Conservation (phyloP, 2,113 vertebrate genomes). For the Columba livia region DNA sequence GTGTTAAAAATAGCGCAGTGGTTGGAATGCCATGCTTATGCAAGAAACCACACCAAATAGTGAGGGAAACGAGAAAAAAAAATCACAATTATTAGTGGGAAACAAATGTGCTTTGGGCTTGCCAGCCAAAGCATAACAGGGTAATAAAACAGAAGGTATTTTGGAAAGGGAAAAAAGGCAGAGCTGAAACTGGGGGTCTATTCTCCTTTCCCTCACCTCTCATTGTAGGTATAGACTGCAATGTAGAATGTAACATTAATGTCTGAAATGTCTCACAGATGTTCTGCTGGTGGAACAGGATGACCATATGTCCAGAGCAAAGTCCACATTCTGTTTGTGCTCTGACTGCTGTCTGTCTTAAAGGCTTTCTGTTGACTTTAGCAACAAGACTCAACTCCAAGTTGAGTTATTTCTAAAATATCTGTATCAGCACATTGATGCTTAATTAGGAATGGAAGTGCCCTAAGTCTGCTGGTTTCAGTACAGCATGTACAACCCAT, state of each 20-base stretch:
- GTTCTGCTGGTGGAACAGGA: not conserved
- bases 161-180: constrained; percentile 1
- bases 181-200: not conserved
- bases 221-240: not conserved
- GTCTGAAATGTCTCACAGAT: constrained; percentile 38
- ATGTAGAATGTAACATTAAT: not conserved
- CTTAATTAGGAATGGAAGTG: not conserved
- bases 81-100: not conserved
- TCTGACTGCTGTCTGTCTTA: not conserved
- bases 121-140: not conserved
- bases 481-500: not conserved
- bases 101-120: not conserved
- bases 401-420: not conserved
- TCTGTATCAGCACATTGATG: not conserved
- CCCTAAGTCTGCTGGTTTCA: not conserved
- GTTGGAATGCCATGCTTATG: constrained; percentile 18
- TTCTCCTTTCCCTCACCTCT: not conserved
- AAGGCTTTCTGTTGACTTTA: not conserved
- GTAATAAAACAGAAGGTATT: not conserved
- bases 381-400: not conserved
- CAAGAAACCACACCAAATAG: constrained; percentile 36
- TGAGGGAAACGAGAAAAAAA: not conserved
- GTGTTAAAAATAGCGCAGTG: constrained; percentile 43
- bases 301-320: not conserved
- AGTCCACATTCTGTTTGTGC: not conserved